Base-by-base conservation (phyloP, 2,797 vertebrate species). In the Neosilurus mollespiculum region DNA sequence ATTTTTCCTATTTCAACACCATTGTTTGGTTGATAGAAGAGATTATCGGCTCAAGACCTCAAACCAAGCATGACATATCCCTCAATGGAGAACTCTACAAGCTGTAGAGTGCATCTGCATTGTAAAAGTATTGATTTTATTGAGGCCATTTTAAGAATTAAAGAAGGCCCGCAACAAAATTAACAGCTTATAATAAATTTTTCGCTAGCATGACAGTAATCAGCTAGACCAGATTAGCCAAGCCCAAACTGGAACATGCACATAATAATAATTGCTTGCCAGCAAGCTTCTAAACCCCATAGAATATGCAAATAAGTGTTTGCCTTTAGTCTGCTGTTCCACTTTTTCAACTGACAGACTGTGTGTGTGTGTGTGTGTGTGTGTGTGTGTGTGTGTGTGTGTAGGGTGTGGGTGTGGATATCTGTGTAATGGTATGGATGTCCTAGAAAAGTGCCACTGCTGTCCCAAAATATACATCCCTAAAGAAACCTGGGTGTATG, bases 141-240 rank as follows among this genome's bases (percentile, higher is more conserved):
- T 53, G 58, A 15, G 49, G 8, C 10, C 10, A 1, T 66, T 65
- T 67, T 82, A 54, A 65, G 58, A 64, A 54, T 73, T 10, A 66
- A 82, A 49, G 72, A 43, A 43, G 30, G n/a, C 76, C 58, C 15
- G 58, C 37, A 24, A 61, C 67, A 83, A 30, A 71, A 34, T 71
- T 79, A 79, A 66, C 77, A 78, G 43, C 66, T 64, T 71, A 54
- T 83, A 83, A 79, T 78, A 26, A 30, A 18, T 15, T 77, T 20
- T 51, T 80, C 7, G 15, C 65, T 56, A 20, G 67, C 76, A 79
- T 64, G 79, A 49, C 58, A 64, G 43, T 70, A 79, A 72, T 83
- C 66, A 72, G 58, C 49, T 54, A 43, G 67, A 70, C n/a, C 77
- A 80, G 77, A 84, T 84, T 72, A 84, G 67, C 49, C 30, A 15